Evolutionary conservation across 1,140 invertebrate species (phyloP), one percentile per base, ranked within the genome.

Genomic region (Dryas iulia): DNA sequence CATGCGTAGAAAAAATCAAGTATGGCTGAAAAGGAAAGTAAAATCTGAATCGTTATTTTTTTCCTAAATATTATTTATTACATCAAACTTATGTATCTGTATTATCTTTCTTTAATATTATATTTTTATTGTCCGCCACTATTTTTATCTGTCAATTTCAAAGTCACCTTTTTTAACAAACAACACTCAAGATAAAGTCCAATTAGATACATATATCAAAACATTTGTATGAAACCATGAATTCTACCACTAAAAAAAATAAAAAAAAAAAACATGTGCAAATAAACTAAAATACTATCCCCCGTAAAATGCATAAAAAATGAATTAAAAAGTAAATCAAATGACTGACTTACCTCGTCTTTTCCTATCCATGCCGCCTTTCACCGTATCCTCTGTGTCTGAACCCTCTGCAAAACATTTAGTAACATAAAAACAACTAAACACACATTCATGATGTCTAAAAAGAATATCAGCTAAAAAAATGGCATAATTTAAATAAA

Each of bases 321-420:
- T 31, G 8, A 28, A 10, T 58, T 3, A 25, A 21, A 54, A 58
- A 58, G 54, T 53, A 60, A 74, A 47, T 7, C 6, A 0, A 39
- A 39, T 14, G 14, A 39, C 35, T 18, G 14, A 21, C 82, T 83
- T 73, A 89, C 89, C 83, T 86, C 89, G 87, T 24, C 82, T 82
- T 60, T 89, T 90, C 56, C 86, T 81, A 14, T 85, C 78, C 59
- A 77, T 33, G 23, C 76, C 82, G 25, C 86, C 84, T 72, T 90
- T 90, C 14, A 91, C 77, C 10, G 84, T 91, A 67, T 88, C 89
- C 59, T 91, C 87, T n/a, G 89, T 85, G 73, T 91, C 89, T 25
- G 89, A 91, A 59, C 89, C 89, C 73, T 91, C 89, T 91, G 87
- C 26, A 91, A 91, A 86, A 89, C 78, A 90, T 69, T 69, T 35